Evolutionary conservation across 64 coral and sea anemone species (phyloP).

Genomic region (Porites lutea): DNA sequence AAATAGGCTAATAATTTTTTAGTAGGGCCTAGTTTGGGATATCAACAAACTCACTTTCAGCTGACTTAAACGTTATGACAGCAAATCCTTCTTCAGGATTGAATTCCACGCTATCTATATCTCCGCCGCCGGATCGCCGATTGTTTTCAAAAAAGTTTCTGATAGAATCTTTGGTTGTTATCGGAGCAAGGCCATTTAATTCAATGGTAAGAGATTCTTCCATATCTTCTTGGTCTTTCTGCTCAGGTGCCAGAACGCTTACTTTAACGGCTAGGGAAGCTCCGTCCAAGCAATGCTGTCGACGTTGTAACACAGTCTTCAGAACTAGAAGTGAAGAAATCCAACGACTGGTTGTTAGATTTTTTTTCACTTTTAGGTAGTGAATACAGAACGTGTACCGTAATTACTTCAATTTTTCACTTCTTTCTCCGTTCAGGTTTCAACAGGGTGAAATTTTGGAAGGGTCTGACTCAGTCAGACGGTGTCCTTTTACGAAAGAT

Average conservation of each 20-base stretch:
- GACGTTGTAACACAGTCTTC: background rate
- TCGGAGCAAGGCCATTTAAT: background rate
- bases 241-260: background rate
- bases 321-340: too few relatives aligned
- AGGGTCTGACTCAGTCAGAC: too few relatives aligned
- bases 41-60: conserved; percentile 1
- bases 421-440: too few relatives aligned
- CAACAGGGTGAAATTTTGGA: too few relatives aligned
- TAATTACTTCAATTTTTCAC: too few relatives aligned
- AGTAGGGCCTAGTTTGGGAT: too few relatives aligned
- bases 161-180: conserved; percentile 11
- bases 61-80: background rate
- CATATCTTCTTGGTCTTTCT: background rate
- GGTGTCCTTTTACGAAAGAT: too few relatives aligned
- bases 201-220: background rate
- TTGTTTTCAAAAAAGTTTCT: conserved; percentile 42
- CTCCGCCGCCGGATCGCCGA: conserved; percentile 36
- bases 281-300: background rate
- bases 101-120: conserved; percentile 1
- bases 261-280: background rate
- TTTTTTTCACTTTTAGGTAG: too few relatives aligned
- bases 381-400: too few relatives aligned
- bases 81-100: background rate
- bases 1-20: too few relatives aligned
- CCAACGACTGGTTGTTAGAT: too few relatives aligned